phyloP scores from a whole-genome alignment of 2,113 vertebrate genomes.

The Alouatta palliata region DNA sequence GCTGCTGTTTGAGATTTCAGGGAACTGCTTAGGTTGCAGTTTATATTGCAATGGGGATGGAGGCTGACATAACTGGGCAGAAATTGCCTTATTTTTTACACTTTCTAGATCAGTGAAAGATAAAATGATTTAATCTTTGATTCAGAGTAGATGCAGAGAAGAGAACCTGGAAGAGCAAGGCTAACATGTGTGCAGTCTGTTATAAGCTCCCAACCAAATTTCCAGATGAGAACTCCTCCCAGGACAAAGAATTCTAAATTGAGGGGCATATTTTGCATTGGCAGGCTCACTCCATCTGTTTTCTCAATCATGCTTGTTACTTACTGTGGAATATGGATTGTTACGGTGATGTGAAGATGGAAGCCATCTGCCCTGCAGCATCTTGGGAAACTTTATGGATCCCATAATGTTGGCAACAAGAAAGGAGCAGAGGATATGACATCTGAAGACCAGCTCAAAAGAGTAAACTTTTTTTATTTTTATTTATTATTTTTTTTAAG shows the following conservation, averaged over 20 bases:
- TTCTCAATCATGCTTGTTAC: slow-evolving; percentile 54
- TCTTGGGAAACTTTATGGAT: slow-evolving; percentile 42
- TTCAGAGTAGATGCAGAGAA: neutral
- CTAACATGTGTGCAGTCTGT: neutral
- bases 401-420: neutral
- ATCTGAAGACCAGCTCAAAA: neutral
- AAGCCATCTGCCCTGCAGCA: slow-evolving; percentile 42
- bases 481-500: too few species aligned
- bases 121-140: slow-evolving; percentile 17
- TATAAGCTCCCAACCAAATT: neutral
- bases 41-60: neutral
- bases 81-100: neutral
- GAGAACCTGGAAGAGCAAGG: neutral
- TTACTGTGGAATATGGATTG: slow-evolving; percentile 30
- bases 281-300: slow-evolving; percentile 57
- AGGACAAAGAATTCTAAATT: slow-evolving; percentile 23
- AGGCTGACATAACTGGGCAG: neutral
- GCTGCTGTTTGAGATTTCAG: slow-evolving; percentile 1
- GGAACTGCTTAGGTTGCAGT: neutral
- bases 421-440: neutral
- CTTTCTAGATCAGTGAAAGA: neutral
- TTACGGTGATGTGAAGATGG: slow-evolving; percentile 55
- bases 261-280: slow-evolving; percentile 45
- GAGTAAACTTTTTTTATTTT: neutral
- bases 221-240: slow-evolving; percentile 41